phyloP scores from a whole-genome alignment of 2,797 vertebrate species.

The Synaphobranchus kaupii region DNA sequence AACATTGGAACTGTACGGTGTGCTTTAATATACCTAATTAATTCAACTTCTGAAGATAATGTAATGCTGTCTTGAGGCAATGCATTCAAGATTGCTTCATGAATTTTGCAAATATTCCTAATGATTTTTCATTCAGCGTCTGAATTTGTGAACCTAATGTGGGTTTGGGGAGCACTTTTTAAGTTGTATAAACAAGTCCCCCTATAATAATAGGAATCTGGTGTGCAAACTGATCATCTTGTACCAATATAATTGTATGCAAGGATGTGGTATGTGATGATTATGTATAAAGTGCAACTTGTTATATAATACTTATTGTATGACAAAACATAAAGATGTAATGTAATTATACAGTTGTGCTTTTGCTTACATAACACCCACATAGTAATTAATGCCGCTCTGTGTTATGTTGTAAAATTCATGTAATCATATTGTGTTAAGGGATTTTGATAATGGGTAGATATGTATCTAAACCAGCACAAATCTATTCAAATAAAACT shows the following conservation, averaged over 20 bases:
- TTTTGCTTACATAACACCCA: neutral
- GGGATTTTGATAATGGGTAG: neutral
- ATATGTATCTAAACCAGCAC: neutral
- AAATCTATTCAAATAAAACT: neutral
- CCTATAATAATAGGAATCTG: neutral
- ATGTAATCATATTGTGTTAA: neutral
- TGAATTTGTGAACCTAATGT: neutral
- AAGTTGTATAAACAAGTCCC: neutral
- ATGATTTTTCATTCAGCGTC: neutral
- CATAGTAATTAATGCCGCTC: neutral
- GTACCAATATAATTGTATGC: neutral
- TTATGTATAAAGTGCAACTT: neutral
- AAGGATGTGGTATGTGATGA: neutral
- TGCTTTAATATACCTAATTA: slow-evolving; percentile 39
- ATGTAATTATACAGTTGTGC: neutral
- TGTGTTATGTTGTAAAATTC: neutral
- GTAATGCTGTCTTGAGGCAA: slow-evolving; percentile 43
- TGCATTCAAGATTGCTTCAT: slow-evolving; percentile 44
- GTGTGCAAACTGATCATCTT: neutral
- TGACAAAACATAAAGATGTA: neutral
- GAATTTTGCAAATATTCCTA: slow-evolving; percentile 40
- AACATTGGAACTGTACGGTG: slow-evolving; percentile 44
- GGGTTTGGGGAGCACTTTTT: neutral
- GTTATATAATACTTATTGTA: neutral
- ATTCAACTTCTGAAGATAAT: slow-evolving; percentile 42